Evolutionary conservation across 2,113 vertebrate genomes (phyloP).

Genomic region (Azemiops feae): DNA sequence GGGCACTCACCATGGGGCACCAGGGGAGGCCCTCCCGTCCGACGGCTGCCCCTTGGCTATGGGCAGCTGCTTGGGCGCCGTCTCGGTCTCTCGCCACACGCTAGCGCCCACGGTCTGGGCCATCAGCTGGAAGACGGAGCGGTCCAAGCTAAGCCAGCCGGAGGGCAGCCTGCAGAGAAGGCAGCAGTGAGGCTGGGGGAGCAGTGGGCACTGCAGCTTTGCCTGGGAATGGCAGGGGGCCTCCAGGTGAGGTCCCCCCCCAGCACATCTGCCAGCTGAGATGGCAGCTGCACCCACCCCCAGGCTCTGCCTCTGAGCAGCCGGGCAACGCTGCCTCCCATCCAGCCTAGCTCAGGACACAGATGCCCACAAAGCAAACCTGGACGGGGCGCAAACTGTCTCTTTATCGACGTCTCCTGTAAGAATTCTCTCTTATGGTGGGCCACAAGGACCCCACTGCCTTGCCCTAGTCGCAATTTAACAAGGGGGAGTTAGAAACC

Average conservation of each 20-base stretch:
- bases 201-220: not conserved
- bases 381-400: accelerated
- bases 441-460: not conserved
- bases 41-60: not conserved
- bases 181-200: not conserved
- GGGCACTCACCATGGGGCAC: slow-evolving; percentile 63
- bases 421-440: not conserved
- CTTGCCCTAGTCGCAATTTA: not conserved
- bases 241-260: not conserved
- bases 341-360: not conserved
- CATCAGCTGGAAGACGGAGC: slow-evolving; percentile 83
- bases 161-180: slow-evolving; percentile 80
- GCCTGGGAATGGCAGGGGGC: not conserved
- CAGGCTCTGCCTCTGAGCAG: not conserved
- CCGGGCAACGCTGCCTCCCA: not conserved
- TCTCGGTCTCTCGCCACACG: slow-evolving; percentile 72
- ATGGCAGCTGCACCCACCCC: too few species aligned
- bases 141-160: slow-evolving; percentile 89
- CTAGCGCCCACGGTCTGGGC: slow-evolving; percentile 81
- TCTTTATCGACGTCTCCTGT: not conserved
- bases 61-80: slow-evolving; percentile 8
- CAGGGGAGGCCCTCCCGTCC: slow-evolving; percentile 28
- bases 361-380: not conserved
- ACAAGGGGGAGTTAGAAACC: not conserved
- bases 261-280: not conserved